phyloP scores from a whole-genome alignment of 2,797 vertebrate species.

The Etheostoma nigrum region DNA sequence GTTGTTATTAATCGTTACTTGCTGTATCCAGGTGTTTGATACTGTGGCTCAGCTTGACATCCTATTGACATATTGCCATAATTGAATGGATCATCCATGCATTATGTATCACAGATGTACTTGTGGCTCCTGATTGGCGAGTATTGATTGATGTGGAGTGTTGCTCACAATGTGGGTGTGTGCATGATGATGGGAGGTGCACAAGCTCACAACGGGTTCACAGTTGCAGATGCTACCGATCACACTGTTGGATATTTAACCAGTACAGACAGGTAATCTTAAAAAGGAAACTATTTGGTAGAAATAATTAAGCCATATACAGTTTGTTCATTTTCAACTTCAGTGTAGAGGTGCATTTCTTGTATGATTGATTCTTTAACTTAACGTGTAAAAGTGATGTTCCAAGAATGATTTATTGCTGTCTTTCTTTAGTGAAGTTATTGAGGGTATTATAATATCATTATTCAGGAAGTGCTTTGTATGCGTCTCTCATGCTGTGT shows the following conservation, averaged over 20 bases:
- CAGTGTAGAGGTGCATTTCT: neutral
- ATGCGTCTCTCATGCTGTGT: conserved; percentile 16
- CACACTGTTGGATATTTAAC: conserved; percentile 44
- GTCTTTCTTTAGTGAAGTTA: neutral
- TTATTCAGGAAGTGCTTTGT: conserved; percentile 1
- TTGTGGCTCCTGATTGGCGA: conserved; percentile 42
- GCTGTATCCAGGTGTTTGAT: conserved; percentile 20
- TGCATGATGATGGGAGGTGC: conserved; percentile 27
- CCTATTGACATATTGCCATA: conserved; percentile 8
- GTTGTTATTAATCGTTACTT: neutral
- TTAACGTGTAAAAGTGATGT: neutral
- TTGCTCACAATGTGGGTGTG: conserved; percentile 44
- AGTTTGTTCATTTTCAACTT: neutral
- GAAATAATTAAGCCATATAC: neutral
- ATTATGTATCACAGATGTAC: conserved; percentile 32
- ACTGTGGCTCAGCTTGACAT: conserved; percentile 12
- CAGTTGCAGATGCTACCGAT: conserved; percentile 45
- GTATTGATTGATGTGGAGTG: conserved; percentile 49
- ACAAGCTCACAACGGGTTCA: conserved; percentile 26
- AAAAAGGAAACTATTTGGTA: conserved; percentile 1
- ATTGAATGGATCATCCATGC: conserved; percentile 45
- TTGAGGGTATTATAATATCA: neutral
- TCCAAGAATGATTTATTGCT: neutral
- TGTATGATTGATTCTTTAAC: conserved; percentile 21
- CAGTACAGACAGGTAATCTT: conserved; percentile 48